A percentile compares a stretch with the other conserved stretches of the same genome.
Conservation (phyloP, 2,888 invertebrate genomes). For the Atherix ibis region DNA sequence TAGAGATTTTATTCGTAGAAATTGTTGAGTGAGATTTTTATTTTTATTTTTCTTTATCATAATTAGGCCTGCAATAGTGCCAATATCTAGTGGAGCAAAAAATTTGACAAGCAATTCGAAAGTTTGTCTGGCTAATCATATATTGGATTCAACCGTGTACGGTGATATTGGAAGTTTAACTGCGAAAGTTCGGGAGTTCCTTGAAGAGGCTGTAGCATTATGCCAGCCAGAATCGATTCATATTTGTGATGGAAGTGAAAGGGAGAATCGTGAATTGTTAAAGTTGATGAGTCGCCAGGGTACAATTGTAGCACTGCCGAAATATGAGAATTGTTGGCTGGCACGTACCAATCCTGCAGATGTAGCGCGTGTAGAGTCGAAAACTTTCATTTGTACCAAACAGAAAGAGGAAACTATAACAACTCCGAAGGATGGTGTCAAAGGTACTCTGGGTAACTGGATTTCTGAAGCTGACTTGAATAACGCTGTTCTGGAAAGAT, state of each 20-base stretch:
- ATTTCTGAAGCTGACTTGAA: conserved; percentile 73
- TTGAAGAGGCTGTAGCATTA: conserved; percentile 64
- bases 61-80: not conserved
- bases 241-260: conserved; percentile 82
- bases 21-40: not conserved
- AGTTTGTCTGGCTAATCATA: no score
- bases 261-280: conserved; percentile 61
- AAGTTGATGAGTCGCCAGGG: conserved; percentile 62
- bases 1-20: not conserved
- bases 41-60: not conserved
- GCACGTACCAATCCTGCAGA: conserved; percentile 93
- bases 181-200: conserved; percentile 43
- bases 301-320: conserved; percentile 62
- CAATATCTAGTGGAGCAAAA: not conserved
- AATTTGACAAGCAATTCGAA: no score
- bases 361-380: conserved; percentile 93
- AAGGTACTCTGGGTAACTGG: conserved; percentile 86
- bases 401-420: conserved; percentile 70
- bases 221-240: conserved; percentile 82
- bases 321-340: conserved; percentile 91
- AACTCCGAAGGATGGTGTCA: conserved; percentile 57
- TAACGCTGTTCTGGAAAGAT: conserved; percentile 62
- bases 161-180: conserved; percentile 35
- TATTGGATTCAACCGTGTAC: conserved; percentile 35
- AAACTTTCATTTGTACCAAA: conserved; percentile 85